A percentile compares a stretch with the other conserved stretches of the same genome.
Evolutionary conservation across 2,888 invertebrate species (phyloP).

Genomic region (Vanessa cardui): DNA sequence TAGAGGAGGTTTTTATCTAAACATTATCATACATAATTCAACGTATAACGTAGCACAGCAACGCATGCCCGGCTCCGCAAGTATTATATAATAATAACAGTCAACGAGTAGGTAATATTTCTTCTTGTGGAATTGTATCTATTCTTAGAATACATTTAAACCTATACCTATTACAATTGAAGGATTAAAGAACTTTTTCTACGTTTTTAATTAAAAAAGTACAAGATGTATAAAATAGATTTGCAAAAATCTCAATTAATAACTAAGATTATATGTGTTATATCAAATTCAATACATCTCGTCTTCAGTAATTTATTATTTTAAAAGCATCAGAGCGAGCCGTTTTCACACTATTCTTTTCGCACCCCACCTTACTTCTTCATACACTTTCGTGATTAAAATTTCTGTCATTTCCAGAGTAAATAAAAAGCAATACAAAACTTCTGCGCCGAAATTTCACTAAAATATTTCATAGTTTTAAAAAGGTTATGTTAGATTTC

Average conservation of each 20-base stretch:
- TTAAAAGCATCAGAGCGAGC: slow-evolving; percentile 26
- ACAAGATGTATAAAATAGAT: no score
- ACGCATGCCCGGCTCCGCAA: no score
- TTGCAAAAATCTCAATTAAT: neutral
- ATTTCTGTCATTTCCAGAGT: slow-evolving; percentile 34
- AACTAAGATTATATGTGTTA: neutral
- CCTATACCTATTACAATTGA: no score
- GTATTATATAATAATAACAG: no score
- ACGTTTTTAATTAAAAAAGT: no score
- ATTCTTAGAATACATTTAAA: no score
- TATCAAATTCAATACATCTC: slow-evolving; percentile 11
- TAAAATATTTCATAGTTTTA: slow-evolving; percentile 34
- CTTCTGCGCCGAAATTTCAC: slow-evolving; percentile 34
- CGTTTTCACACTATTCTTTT: slow-evolving; percentile 20
- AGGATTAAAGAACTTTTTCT: no score
- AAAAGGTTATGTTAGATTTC: slow-evolving; percentile 43
- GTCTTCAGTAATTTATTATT: slow-evolving; percentile 23
- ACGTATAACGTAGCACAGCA: no score
- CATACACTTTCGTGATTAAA: slow-evolving; percentile 37
- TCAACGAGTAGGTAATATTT: no score
- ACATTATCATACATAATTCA: neutral
- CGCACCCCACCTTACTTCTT: slow-evolving; percentile 28
- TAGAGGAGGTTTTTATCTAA: neutral
- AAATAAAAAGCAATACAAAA: slow-evolving; percentile 37
- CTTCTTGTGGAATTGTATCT: no score